Base-by-base conservation (phyloP, 2,113 vertebrate species). In the Haemorhous mexicanus region DNA sequence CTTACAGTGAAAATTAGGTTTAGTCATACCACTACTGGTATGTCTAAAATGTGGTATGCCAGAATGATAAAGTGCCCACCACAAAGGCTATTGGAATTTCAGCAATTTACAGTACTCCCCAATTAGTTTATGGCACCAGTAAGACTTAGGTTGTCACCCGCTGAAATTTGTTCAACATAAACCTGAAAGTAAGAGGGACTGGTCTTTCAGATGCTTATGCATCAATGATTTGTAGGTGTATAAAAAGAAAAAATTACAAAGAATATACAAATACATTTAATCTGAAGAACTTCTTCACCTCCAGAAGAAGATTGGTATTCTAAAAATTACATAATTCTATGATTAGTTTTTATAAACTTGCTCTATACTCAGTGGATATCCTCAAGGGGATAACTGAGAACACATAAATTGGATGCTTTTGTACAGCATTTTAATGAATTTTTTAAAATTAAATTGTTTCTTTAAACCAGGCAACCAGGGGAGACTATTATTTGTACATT, bases 361-460 rank as follows among this genome's bases (percentile, higher is more conserved):
- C 78, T 66, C 43, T 67, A 21, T 39, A 77, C 18, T 61, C 53
- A 61, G 13, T 63, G 35, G 27, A 39, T 80, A 64, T 47, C 10
- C 4, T 79, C 32, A 59, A 59, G 41, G 23, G 10, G 12, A 43
- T 68, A 67, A 68, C 9, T 68, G 47, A 78, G 41, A 73, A 59
- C 12, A 68, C 0, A 0, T 19, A 83, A 46, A 1, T 4, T 82
- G 30, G 15, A 56, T 69, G 20, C 0, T 37, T 80, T 76, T 50
- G 4, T 76, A 59, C 2, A 2, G 5, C 19, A 64, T 61, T 93
- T 87, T 69, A 52, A 47, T 4, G 9, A 21, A 2, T 47, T 22
- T 47, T 22, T 79, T 24, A 0, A 24, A 49, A 64, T 68, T 5
- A 39, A 37, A 3, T 43, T 44, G 0, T 52, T 84, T 62, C 21